Evolutionary conservation across 1,140 invertebrate genomes (phyloP), one percentile per base, ranked within the genome.

Genomic region (Elysia chlorotica): DNA sequence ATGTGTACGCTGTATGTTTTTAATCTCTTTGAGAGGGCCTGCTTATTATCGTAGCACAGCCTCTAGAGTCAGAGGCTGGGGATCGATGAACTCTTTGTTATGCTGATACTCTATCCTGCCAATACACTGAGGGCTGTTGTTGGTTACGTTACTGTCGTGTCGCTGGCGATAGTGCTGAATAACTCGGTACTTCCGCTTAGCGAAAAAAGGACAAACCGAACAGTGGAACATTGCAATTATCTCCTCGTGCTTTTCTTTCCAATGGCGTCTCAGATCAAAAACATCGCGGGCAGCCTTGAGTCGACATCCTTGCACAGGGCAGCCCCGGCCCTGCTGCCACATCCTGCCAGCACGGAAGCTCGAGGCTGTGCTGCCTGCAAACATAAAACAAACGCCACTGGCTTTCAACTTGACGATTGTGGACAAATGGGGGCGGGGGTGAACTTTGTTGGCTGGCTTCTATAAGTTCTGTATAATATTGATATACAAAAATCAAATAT

Each of bases 161-260:
- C 17, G 21, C 33, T 17, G 14, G 3, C 35, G 33, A 41, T 17
- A 66, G 25, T 66, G 65, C 14, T 23, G 6, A 14, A 48, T 30
- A n/a, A 66, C 14, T n/a, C 33, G 6, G 37, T 33, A 66, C 28
- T 41, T 66, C 37, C 65, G 37, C 25, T 66, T 66, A n/a, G 37
- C 41, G 25, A 30, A 19, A 37, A 37, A 25, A n/a, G 61, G 17
- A 28, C 65, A 66, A 17, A 30, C n/a, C n/a, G 35, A 25, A 41
- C 65, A 66, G 33, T 37, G n/a, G 28, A 14, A 66, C 14, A 38
- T 37, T 38, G 35, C n/a, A 3, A 66, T 37, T 30, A 41, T 66
- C 28, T 66, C 37, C 36, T 66, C 14, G 33, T 66, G 65, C 33
- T 66, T 66, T 41, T 66, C 65, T 23, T 23, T 41, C 65, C 65